Percentiles rank a stretch among this genome's conserved stretches.
Evolutionary conservation across 2,888 invertebrate genomes (phyloP).

Genomic region (Spisula solida): DNA sequence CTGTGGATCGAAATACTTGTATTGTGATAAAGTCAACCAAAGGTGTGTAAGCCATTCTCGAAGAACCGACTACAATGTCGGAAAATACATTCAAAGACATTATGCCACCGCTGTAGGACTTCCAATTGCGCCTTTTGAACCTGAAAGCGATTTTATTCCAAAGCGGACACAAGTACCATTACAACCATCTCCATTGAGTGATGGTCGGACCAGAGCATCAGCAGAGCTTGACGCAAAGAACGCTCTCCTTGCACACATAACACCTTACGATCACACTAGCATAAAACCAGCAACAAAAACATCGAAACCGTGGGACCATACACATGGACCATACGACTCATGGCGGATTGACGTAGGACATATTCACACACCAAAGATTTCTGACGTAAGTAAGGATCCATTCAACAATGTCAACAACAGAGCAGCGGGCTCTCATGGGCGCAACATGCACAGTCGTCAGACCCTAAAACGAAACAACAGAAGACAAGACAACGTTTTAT

Average conservation of each 20-base stretch:
- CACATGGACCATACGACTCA: background rate
- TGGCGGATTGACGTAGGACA: background rate
- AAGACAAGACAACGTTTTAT: too few relatives aligned
- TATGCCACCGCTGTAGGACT: background rate
- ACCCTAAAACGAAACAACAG: too few relatives aligned
- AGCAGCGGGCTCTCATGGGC: too few relatives aligned
- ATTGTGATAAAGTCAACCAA: slow-evolving; percentile 32
- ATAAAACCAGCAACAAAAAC: background rate
- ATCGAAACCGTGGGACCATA: background rate
- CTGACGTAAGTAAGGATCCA: too few relatives aligned
- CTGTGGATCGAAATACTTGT: slow-evolving; percentile 70
- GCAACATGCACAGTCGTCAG: too few relatives aligned
- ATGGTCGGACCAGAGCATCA: slow-evolving; percentile 37
- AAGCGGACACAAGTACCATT: slow-evolving; percentile 17
- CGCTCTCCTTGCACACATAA: background rate
- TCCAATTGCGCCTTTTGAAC: slow-evolving; percentile 36
- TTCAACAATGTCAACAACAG: too few relatives aligned
- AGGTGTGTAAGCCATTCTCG: slow-evolving; percentile 7
- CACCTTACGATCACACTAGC: background rate
- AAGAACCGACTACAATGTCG: slow-evolving; percentile 24
- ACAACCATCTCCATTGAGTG: slow-evolving; percentile 30
- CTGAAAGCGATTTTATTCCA: slow-evolving; percentile 12
- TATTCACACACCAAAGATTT: background rate
- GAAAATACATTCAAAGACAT: background rate
- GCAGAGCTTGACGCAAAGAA: slow-evolving; percentile 41